Evolutionary conservation across 2,888 invertebrate genomes (phyloP), one percentile per base, ranked within the genome.

Genomic region (Lacanobia oleracea): DNA sequence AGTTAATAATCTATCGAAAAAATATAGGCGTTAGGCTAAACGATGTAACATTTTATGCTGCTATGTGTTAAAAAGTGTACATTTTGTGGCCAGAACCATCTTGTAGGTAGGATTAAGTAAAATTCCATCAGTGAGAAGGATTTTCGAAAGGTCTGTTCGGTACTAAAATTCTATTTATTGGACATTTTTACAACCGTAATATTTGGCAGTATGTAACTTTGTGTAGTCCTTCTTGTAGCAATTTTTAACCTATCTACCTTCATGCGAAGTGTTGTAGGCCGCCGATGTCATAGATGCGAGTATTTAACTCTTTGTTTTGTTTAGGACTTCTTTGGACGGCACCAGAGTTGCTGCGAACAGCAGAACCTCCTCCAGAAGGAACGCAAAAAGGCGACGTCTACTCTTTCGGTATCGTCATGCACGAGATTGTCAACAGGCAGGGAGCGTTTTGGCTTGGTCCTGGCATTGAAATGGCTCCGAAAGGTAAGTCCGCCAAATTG

Each of bases 331-430:
- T 99, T 50, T 99, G 99, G 99, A 99, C 99, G 0, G 97, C 99
- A 0, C 99, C 99, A 0, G 99, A 99, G 92, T 92, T 99, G 23
- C 96, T 99, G 59, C 96, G 98, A 69, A 96, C 97, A 94, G 94
- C 96, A 40, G 96, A 97, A 67, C 96, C 96, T 0, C 97, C 97
- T 0, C 96, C 97, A 0, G 97, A 97, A 88, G 98, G 98, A 1
- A 98, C 98, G 0, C 98, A 98, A 89, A 98, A 98, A 92, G 99
- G 98, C 33, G 99, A 99, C 90, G 98, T 99, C n/a, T 99, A 99
- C 93, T 98, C 99, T 56, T 99, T 99, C 91, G 99, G 97, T 18
- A 98, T 99, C 87, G 98, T 99, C 88, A 98, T 99, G 89, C 99
- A 99, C 90, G 99, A 99, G 95, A 99, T 99, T 86, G 97, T 98